Base-by-base conservation (phyloP, 2,113 vertebrate genomes). In the Ailurus styani region DNA sequence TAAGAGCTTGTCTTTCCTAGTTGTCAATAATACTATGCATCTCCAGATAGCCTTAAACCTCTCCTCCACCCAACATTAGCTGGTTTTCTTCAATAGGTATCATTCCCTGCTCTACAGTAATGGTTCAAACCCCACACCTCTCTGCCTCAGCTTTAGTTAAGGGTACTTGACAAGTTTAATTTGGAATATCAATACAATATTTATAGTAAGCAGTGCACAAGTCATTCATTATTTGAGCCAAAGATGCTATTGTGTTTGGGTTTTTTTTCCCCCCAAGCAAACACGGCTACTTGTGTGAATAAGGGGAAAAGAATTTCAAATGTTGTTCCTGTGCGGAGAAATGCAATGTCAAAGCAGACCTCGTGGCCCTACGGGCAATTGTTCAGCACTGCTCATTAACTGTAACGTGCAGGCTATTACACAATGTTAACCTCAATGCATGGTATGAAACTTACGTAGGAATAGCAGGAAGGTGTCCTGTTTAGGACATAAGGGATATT, bases 101-200 rank as follows among this genome's bases (percentile, higher is more conserved):
- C 72, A 96, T 78, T 17, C 81, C 85, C 88, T 97, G 52, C 57
- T 91, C 83, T 84, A 88, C 52, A 57, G 55, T 52, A 40, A 66
- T 37, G 84, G 60, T 91, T 96, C 66, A 98, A 73, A 96, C 47
- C 5, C 54, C 68, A 89, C 3, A 70, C 78, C 42, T 96, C 66
- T 85, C 70, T 88, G 23, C 72, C 86, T 90, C 54, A 14, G n/a
- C 20, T 94, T 96, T 98, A 70, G 87, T 95, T 97, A 96, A 83
- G 27, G 23, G 57, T 82, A 8, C 64, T 97, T 96, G 95, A 95
- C 54, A 94, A 97, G 45, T 93, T 93, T 42, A 89, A 81, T 93
- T 94, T 95, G 57, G 60, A 96, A 68, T 78, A 97, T 87, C 82
- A 97, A 95, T 98, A 95, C 47, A 87, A 95, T 13, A 95, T 40